These are phyloP conservation scores for Pithecia hirsuta DNA, from an alignment of 2,797 vertebrate genomes.

Conservation along the genomic window DNA sequence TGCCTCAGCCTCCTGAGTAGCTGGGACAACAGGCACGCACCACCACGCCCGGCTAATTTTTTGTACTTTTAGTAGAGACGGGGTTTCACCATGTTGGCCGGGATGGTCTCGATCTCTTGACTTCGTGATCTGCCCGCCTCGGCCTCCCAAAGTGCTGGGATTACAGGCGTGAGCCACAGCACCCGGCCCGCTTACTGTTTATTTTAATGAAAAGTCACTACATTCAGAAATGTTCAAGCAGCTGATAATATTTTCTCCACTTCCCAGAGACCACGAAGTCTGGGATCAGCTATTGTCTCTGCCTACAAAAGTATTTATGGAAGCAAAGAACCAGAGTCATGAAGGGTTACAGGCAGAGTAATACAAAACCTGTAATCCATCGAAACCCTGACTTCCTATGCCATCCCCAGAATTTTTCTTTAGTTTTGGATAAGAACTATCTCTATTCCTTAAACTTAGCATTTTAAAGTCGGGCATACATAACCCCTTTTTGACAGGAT, in stretches of 20 bases:
- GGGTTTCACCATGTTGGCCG: too few species aligned
- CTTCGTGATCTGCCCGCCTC: too few species aligned
- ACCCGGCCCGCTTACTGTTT: neutral
- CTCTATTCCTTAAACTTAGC: slow-evolving; percentile 73
- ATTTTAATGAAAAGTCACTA: neutral
- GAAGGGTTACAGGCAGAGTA: slow-evolving; percentile 17
- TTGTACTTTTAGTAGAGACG: too few species aligned
- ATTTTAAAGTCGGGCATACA: slow-evolving; percentile 76
- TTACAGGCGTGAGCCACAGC: too few species aligned
- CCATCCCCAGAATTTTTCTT: slow-evolving; percentile 41
- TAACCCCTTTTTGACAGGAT: slow-evolving; percentile 54
- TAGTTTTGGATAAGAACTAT: slow-evolving; percentile 45
- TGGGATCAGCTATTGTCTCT: neutral
- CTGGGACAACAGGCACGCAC: too few species aligned
- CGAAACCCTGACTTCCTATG: slow-evolving; percentile 23
- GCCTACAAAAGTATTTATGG: slow-evolving; percentile 20
- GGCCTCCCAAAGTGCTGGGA: too few species aligned
- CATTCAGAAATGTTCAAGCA: neutral
- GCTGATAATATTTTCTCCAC: neutral
- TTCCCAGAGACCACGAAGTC: neutral
- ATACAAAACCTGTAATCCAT: slow-evolving; percentile 15
- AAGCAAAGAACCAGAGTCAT: slow-evolving; percentile 38
- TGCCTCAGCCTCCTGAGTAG: too few species aligned
- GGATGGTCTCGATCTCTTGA: too few species aligned
- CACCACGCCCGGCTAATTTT: too few species aligned